Conservation (phyloP, 1,140 invertebrate species). For the Lerema accius region DNA sequence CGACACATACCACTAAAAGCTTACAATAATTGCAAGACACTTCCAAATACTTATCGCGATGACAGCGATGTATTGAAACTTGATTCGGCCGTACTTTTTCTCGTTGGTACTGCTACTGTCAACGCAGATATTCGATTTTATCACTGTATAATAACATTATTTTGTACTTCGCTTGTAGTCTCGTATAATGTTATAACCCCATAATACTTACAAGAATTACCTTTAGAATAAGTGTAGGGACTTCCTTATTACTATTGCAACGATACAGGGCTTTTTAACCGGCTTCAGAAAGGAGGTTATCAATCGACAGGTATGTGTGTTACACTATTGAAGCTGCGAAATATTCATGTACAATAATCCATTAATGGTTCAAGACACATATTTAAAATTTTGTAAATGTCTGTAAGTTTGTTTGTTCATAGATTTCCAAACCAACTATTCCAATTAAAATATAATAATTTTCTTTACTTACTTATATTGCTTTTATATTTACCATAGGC, state of each 20-base stretch:
- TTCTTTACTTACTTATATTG: too few relatives aligned
- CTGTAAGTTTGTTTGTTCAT: too few relatives aligned
- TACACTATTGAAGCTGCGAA: too few relatives aligned
- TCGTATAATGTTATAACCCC: background rate
- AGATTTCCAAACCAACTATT: too few relatives aligned
- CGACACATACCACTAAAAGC: background rate
- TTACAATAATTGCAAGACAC: background rate
- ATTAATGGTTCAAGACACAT: too few relatives aligned
- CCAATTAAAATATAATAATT: too few relatives aligned
- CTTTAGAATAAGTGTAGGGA: slow-evolving; percentile 3
- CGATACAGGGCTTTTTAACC: background rate
- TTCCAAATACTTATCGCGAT: background rate
- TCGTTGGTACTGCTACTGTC: slow-evolving; percentile 28
- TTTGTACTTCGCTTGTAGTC: background rate
- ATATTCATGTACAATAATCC: too few relatives aligned
- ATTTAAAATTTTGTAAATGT: too few relatives aligned
- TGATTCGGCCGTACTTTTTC: slow-evolving; percentile 34
- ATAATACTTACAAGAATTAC: slow-evolving; percentile 3
- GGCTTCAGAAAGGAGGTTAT: too few relatives aligned
- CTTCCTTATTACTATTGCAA: slow-evolving; percentile 4
- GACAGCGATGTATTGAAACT: slow-evolving; percentile 27
- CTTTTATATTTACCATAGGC: too few relatives aligned
- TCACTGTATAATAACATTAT: slow-evolving; percentile 38
- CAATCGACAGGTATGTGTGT: too few relatives aligned
- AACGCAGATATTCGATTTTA: slow-evolving; percentile 40